Conservation (phyloP, 2,888 invertebrate species). For the Ennomos fuscantarius region DNA sequence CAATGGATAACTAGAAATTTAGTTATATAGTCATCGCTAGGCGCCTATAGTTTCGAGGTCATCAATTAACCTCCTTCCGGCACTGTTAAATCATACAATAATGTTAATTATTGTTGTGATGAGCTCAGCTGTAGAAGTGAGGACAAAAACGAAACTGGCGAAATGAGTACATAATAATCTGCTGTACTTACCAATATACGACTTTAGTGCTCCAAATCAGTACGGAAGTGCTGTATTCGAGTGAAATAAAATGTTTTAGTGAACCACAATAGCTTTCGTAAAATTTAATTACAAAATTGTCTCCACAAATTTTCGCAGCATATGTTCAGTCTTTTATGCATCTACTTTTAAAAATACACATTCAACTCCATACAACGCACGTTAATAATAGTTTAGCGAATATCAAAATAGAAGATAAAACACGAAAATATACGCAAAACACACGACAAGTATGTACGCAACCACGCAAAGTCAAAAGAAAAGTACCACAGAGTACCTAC, state of each 20-base stretch:
- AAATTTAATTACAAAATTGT: slow-evolving; percentile 25
- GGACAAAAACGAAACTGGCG: slow-evolving; percentile 12
- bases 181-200: slow-evolving; percentile 32
- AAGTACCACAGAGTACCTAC: slow-evolving; percentile 46
- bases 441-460: slow-evolving; percentile 57
- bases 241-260: slow-evolving; percentile 35
- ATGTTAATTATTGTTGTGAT: slow-evolving; percentile 35
- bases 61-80: slow-evolving; percentile 27
- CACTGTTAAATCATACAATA: slow-evolving; percentile 24
- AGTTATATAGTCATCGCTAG: background rate
- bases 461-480: slow-evolving; percentile 64
- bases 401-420: slow-evolving; percentile 42
- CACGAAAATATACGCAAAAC: slow-evolving; percentile 58
- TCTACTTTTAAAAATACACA: slow-evolving; percentile 24
- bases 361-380: slow-evolving; percentile 28
- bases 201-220: slow-evolving; percentile 25
- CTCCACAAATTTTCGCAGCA: slow-evolving; percentile 7
- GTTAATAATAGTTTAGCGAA: slow-evolving; percentile 28
- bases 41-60: slow-evolving; percentile 17
- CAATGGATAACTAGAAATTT: slow-evolving; percentile 1
- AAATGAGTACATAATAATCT: slow-evolving; percentile 25
- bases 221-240: slow-evolving; percentile 21
- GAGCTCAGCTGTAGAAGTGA: slow-evolving; percentile 23
- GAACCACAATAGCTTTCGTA: slow-evolving; percentile 28
- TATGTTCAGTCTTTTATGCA: slow-evolving; percentile 14